These are phyloP conservation scores for Dipodomys spectabilis DNA, from an alignment of 2,113 vertebrate genomes.

Conservation along the genomic window DNA sequence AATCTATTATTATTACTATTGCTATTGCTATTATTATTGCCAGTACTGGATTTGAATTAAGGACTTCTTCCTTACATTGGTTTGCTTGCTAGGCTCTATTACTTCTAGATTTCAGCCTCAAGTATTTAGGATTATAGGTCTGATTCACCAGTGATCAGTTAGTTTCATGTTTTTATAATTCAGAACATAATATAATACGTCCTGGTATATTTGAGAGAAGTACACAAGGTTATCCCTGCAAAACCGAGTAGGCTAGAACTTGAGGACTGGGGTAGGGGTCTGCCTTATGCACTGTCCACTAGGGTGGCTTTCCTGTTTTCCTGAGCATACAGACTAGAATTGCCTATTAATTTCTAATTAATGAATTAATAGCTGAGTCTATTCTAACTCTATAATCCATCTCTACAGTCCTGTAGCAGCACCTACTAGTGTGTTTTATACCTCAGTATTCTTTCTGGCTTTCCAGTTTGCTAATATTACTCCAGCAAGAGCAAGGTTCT, in stretches of 20 bases:
- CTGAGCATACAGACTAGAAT: neutral
- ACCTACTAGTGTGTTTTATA: neutral
- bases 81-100: too few relatives aligned
- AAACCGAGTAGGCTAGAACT: neutral
- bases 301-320: neutral
- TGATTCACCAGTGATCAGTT: too few relatives aligned
- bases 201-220: neutral
- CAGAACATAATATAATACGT: neutral
- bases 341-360: neutral
- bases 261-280: too few relatives aligned
- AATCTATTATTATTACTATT: too few relatives aligned
- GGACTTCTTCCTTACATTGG: too few relatives aligned
- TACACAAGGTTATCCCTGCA: neutral
- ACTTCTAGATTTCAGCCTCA: too few relatives aligned
- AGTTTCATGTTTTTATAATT: neutral
- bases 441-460: neutral
- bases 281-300: neutral
- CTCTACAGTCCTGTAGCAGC: neutral
- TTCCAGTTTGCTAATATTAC: neutral
- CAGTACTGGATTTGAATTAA: too few relatives aligned
- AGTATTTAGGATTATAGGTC: too few relatives aligned
- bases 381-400: neutral
- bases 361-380: neutral
- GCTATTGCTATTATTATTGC: too few relatives aligned
- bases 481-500: neutral